Percentiles rank a stretch among this genome's conserved stretches.
phyloP scores from a whole-genome alignment of 1,140 invertebrate species.

The Zaprionus kolodkinae region DNA sequence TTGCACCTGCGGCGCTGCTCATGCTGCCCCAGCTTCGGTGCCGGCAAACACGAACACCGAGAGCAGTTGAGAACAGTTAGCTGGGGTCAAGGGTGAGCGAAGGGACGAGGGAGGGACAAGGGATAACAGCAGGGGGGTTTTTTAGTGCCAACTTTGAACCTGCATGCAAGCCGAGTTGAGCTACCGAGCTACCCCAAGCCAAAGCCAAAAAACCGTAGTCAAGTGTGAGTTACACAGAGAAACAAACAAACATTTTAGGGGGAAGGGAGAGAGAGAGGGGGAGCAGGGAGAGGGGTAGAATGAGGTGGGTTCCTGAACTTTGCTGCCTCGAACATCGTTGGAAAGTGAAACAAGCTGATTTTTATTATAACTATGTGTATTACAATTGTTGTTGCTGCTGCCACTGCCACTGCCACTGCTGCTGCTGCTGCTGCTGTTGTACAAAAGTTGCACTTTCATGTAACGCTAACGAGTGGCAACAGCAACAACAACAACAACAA shows the following conservation, averaged over 20 bases:
- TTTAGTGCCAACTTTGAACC: slow-evolving; percentile 62
- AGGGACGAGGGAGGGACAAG: not conserved
- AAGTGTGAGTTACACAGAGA: slow-evolving; percentile 55
- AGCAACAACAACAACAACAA: slow-evolving; percentile 40
- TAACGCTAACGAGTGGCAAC: slow-evolving; percentile 61
- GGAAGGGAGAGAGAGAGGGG: too few relatives aligned
- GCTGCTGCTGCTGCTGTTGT: slow-evolving; percentile 39
- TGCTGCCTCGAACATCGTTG: slow-evolving; percentile 31
- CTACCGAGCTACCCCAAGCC: slow-evolving; percentile 10
- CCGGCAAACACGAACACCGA: slow-evolving; percentile 62
- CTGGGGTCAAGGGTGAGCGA: slow-evolving; percentile 7
- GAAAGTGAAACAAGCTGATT: slow-evolving; percentile 66
- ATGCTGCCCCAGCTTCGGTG: slow-evolving; percentile 42
- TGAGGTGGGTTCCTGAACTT: slow-evolving; percentile 15
- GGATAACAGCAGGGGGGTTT: slow-evolving; percentile 17
- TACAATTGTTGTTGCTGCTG: slow-evolving; percentile 57
- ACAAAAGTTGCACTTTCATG: slow-evolving; percentile 77
- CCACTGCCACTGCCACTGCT: slow-evolving; percentile 5
- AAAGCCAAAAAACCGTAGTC: slow-evolving; percentile 26
- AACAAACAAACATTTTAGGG: slow-evolving; percentile 42
- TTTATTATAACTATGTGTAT: slow-evolving; percentile 73
- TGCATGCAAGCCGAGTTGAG: slow-evolving; percentile 60
- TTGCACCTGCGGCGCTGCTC: slow-evolving; percentile 74
- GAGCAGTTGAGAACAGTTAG: slow-evolving; percentile 47
- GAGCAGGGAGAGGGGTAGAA: not conserved